Conservation (phyloP, 2,888 invertebrate species). For the Xanthia togata region DNA sequence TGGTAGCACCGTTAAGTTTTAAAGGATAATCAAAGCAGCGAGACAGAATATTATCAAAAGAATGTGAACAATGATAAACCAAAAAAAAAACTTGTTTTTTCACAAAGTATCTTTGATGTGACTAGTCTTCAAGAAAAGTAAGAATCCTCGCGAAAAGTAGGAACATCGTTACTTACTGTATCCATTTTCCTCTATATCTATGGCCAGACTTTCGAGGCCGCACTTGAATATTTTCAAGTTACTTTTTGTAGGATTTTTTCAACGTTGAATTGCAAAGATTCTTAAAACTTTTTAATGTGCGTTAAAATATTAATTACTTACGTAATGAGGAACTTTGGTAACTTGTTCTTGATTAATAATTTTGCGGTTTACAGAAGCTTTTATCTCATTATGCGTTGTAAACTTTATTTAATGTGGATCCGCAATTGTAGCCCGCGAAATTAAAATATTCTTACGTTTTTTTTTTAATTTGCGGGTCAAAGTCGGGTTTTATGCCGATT, state of each 20-base stretch:
- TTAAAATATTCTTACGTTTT: too few relatives aligned
- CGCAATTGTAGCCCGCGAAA: too few relatives aligned
- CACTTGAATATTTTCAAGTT: conserved; percentile 30
- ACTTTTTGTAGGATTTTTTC: conserved; percentile 33
- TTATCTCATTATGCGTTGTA: conserved; percentile 3
- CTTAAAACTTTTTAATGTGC: conserved; percentile 39
- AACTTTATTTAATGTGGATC: background rate
- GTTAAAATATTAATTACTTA: conserved; percentile 52
- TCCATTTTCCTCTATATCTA: conserved; percentile 17
- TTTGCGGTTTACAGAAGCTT: conserved; percentile 15
- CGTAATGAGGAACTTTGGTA: conserved; percentile 38
- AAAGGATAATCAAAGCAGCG: background rate
- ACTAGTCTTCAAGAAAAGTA: background rate
- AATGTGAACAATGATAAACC: background rate
- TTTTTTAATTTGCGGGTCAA: too few relatives aligned
- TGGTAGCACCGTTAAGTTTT: background rate
- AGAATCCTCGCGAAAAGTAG: background rate
- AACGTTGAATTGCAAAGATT: conserved; percentile 30
- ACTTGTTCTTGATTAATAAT: conserved; percentile 18
- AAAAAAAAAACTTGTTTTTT: background rate
- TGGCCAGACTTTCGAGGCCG: conserved; percentile 2
- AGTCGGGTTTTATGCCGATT: too few relatives aligned
- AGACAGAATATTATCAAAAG: background rate
- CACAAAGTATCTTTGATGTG: background rate
- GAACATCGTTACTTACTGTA: background rate